Percentiles rank a stretch among this genome's conserved stretches.
Evolutionary conservation across 2,113 vertebrate genomes (phyloP).

Genomic region (Thymallus thymallus): DNA sequence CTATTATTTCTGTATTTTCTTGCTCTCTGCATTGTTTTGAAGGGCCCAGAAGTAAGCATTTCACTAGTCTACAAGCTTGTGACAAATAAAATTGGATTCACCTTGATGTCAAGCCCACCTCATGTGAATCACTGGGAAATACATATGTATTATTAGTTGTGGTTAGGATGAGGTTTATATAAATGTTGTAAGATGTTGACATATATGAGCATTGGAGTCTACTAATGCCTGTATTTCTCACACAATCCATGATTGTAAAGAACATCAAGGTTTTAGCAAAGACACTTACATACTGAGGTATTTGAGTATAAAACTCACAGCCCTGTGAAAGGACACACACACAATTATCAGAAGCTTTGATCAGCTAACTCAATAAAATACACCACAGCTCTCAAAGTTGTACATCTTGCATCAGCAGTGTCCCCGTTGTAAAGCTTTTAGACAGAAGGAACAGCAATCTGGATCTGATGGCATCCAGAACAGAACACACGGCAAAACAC

Average conservation of each 20-base stretch:
- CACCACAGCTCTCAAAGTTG: conserved; percentile 7
- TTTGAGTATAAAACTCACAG: background rate
- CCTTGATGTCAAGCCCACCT: background rate
- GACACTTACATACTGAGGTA: conserved; percentile 11
- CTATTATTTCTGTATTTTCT: too few relatives aligned
- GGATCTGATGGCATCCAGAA: conserved; percentile 59
- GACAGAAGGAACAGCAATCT: conserved; percentile 55
- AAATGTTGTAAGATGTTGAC: too few relatives aligned
- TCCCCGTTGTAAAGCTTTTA: conserved; percentile 37
- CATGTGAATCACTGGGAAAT: background rate
- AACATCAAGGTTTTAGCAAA: background rate
- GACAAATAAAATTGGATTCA: too few relatives aligned
- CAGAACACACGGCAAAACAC: conserved; percentile 49
- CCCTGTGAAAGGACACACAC: background rate
- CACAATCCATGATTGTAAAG: too few relatives aligned
- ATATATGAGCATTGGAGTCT: too few relatives aligned
- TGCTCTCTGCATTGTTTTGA: too few relatives aligned
- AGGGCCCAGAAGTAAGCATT: too few relatives aligned
- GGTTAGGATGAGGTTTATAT: background rate
- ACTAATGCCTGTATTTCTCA: too few relatives aligned
- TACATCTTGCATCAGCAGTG: conserved; percentile 35
- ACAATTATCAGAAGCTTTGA: background rate
- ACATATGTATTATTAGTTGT: background rate
- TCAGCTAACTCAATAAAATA: background rate
- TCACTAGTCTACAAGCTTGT: too few relatives aligned